These are phyloP conservation scores for Ips nitidus DNA, from an alignment of 1,140 invertebrate genomes.

Conservation along the genomic window DNA sequence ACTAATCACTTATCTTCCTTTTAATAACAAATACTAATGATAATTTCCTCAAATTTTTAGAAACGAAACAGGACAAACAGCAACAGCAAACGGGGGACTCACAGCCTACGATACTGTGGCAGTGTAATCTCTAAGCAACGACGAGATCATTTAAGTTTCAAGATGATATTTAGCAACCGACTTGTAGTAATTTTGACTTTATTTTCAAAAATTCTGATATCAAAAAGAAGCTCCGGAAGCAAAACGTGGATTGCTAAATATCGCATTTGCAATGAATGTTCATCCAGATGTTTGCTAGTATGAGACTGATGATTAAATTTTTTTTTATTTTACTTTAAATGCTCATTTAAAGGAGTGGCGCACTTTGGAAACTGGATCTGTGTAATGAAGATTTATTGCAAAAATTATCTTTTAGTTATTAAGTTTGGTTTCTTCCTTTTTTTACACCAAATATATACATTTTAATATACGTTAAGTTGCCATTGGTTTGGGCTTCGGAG, in stretches of 20 bases:
- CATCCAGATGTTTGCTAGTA: slow-evolving; percentile 9
- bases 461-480: slow-evolving; percentile 24
- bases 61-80: slow-evolving; percentile 79
- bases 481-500: slow-evolving; percentile 32
- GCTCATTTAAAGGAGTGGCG: neutral
- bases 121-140: slow-evolving; percentile 82
- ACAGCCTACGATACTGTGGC: slow-evolving; percentile 96
- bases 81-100: slow-evolving; percentile 72
- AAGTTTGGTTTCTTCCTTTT: neutral
- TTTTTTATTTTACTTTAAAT: slow-evolving; percentile 1
- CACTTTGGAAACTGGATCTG: neutral
- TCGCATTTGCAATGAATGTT: slow-evolving; percentile 31
- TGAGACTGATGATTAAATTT: slow-evolving; percentile 23
- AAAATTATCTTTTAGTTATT: slow-evolving; percentile 13
- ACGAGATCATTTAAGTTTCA: slow-evolving; percentile 17
- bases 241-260: slow-evolving; percentile 22
- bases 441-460: slow-evolving; percentile 31
- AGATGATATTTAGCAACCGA: slow-evolving; percentile 28
- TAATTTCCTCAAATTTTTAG: slow-evolving; percentile 57
- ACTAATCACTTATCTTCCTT: too few relatives aligned
- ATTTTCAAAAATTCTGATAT: slow-evolving; percentile 4
- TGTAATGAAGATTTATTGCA: slow-evolving; percentile 38
- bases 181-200: neutral
- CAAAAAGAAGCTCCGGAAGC: neutral
- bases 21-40: too few relatives aligned